Base-by-base conservation (phyloP, 1,140 invertebrate species). In the Tetramorium alpestre region DNA sequence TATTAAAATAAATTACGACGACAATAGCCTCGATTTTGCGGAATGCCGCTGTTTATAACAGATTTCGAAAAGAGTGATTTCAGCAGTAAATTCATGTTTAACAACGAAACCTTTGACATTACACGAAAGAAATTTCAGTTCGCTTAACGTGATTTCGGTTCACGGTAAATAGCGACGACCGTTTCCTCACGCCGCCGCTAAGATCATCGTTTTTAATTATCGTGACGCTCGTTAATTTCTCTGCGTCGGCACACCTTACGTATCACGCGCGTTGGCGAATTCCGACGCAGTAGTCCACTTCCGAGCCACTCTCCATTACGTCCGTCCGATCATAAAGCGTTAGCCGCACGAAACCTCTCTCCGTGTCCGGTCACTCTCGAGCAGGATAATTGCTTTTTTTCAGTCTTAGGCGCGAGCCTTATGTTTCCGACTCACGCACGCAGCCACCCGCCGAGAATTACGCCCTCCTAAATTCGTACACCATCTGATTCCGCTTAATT, bases 401-500 rank as follows among this genome's bases (percentile, higher is more conserved):
- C 47, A 88, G 60, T 51, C 75, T 58, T 60, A 78, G 41, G 62
- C 64, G 56, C 64, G 62, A 54, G 67, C 75, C 88, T 94, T 94
- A 94, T 94, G 93, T 88, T 90, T 78, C 22, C 87, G 41, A 85
- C 90, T 92, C 93, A 94, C 93, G 93, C 93, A 93, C 89, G 86
- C 81, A 49, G 64, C 47, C 69, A n/a, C 51, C 56, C 70, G 18
- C 77, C 41, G 82, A 90, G 88, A 93, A 81, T 91, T 93, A 93
- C 88, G 75, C 87, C 91, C 89, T 92, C 89, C 89, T 94, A 94
- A 94, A 93, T 94, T 93, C 87, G 85, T 93, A 91, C 87, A 77
- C 92, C 92, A 94, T 94, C 94, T 94, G 94, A 94, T 94, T 92
- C 88, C 85, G 91, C 86, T 94, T 94, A 94, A 94, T 94, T 94